These are phyloP conservation scores for Hartigia nigra DNA, from an alignment of 2,888 invertebrate genomes.

Conservation along the genomic window DNA sequence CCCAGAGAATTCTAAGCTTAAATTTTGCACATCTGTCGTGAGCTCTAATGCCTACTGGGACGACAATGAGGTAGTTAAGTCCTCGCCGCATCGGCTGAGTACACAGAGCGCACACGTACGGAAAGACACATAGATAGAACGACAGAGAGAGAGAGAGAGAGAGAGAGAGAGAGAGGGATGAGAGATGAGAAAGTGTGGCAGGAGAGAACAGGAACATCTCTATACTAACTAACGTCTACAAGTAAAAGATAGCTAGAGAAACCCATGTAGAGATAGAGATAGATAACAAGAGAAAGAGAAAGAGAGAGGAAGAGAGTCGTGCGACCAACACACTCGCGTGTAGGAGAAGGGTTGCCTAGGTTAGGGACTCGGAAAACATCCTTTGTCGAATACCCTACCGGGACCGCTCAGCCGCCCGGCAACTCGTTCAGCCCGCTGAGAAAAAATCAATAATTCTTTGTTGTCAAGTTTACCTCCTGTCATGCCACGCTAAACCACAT, in stretches of 20 bases:
- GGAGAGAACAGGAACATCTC: not conserved
- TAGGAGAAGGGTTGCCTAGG: conserved; percentile 64
- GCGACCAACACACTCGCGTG: conserved; percentile 30
- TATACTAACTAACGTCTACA: not conserved
- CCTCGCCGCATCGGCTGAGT: conserved; percentile 59
- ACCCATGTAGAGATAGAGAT: conserved; percentile 25
- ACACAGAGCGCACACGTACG: conserved; percentile 50
- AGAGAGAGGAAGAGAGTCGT: conserved; percentile 31
- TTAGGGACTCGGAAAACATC: conserved; percentile 65
- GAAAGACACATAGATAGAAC: conserved; percentile 5
- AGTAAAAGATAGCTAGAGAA: conserved; percentile 45
- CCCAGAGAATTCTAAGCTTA: conserved; percentile 43
- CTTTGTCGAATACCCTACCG: conserved; percentile 65
- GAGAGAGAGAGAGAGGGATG: not conserved
- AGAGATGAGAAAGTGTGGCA: not conserved
- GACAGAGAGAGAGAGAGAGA: conserved; percentile 4
- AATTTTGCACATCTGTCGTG: conserved; percentile 62
- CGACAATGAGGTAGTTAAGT: conserved; percentile 62
- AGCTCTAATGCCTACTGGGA: conserved; percentile 49
- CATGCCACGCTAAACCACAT: conserved; percentile 58
- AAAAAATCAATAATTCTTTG: conserved; percentile 65
- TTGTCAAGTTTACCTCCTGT: conserved; percentile 62
- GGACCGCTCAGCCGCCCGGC: conserved; percentile 62
- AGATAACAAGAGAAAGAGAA: conserved; percentile 31
- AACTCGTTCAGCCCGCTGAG: conserved; percentile 60